Evolutionary conservation across 2,888 invertebrate species (phyloP).

Genomic region (Coelinius sp.): DNA sequence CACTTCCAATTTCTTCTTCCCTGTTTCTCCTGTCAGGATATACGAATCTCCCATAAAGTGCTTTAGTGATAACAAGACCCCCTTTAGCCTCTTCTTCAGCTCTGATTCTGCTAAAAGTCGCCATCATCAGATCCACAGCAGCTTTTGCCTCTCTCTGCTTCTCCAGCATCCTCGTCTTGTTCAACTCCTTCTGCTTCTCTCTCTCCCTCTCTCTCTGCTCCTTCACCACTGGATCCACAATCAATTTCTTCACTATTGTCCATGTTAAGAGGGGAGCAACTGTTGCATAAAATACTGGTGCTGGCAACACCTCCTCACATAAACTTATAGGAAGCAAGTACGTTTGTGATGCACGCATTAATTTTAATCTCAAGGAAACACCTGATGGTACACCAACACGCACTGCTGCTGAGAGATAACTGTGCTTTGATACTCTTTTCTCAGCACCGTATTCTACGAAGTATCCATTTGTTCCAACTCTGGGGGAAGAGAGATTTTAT

Average conservation of each 20-base stretch:
- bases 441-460: slow-evolving; percentile 92
- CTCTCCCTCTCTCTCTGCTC: slow-evolving; percentile 85
- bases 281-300: slow-evolving; percentile 94
- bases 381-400: slow-evolving; percentile 89
- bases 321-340: slow-evolving; percentile 91
- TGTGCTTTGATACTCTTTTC: slow-evolving; percentile 93
- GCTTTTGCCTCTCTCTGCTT: slow-evolving; percentile 88
- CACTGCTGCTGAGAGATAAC: slow-evolving; percentile 87
- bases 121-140: slow-evolving; percentile 91
- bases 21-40: slow-evolving; percentile 57
- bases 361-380: slow-evolving; percentile 88
- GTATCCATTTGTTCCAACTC: slow-evolving; percentile 89
- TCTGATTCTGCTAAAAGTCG: slow-evolving; percentile 87
- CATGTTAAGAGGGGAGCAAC: slow-evolving; percentile 87
- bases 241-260: slow-evolving; percentile 85
- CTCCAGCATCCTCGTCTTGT: slow-evolving; percentile 83
- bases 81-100: slow-evolving; percentile 85
- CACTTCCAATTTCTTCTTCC: slow-evolving; percentile 56
- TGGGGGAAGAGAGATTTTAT: slow-evolving; percentile 64
- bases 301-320: slow-evolving; percentile 90
- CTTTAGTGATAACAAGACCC: slow-evolving; percentile 89
- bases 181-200: slow-evolving; percentile 86
- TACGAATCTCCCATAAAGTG: slow-evolving; percentile 83
- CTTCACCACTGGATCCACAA: slow-evolving; percentile 87
- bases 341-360: slow-evolving; percentile 88